Evolutionary conservation across 2,113 vertebrate species (phyloP).

Genomic region (Xiphophorus couchianus): DNA sequence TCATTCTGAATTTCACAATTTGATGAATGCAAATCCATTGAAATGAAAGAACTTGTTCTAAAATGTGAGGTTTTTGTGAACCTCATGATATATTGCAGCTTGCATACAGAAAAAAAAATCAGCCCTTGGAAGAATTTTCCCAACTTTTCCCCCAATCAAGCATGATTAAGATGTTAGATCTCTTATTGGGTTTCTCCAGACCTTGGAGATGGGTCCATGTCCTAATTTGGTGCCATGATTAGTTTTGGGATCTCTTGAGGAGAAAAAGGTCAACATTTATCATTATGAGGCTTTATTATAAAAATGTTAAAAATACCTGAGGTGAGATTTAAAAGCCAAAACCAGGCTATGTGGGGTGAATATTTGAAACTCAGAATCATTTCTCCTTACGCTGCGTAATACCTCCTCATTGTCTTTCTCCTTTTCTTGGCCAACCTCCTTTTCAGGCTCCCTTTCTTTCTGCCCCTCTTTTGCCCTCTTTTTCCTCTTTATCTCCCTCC

Average conservation of each 20-base stretch:
- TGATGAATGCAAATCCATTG: slow-evolving; percentile 44
- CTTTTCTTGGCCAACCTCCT: slow-evolving; percentile 60
- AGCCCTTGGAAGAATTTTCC: not conserved
- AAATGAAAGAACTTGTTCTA: slow-evolving; percentile 8
- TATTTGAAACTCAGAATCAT: slow-evolving; percentile 63
- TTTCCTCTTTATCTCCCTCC: slow-evolving; percentile 81
- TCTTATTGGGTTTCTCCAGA: not conserved
- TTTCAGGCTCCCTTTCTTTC: slow-evolving; percentile 75
- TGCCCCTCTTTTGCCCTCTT: slow-evolving; percentile 68
- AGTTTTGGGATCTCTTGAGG: not conserved
- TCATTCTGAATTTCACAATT: slow-evolving; percentile 66
- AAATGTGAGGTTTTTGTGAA: slow-evolving; percentile 12
- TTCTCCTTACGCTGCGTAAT: slow-evolving; percentile 50
- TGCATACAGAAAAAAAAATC: not conserved
- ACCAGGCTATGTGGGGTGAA: not conserved
- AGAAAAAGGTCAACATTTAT: not conserved
- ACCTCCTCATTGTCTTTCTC: slow-evolving; percentile 82
- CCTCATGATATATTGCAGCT: not conserved
- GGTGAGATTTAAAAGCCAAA: slow-evolving; percentile 16
- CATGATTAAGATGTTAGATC: not conserved
- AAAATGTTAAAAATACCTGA: not conserved
- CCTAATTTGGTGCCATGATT: not conserved
- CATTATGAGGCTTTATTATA: not conserved
- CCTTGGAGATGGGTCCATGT: slow-evolving; percentile 7
- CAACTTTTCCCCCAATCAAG: not conserved